A percentile compares a stretch with the other conserved stretches of the same genome.
These are phyloP conservation scores for Trissolcus basalis DNA, from an alignment of 1,140 invertebrate genomes.

Conservation along the genomic window DNA sequence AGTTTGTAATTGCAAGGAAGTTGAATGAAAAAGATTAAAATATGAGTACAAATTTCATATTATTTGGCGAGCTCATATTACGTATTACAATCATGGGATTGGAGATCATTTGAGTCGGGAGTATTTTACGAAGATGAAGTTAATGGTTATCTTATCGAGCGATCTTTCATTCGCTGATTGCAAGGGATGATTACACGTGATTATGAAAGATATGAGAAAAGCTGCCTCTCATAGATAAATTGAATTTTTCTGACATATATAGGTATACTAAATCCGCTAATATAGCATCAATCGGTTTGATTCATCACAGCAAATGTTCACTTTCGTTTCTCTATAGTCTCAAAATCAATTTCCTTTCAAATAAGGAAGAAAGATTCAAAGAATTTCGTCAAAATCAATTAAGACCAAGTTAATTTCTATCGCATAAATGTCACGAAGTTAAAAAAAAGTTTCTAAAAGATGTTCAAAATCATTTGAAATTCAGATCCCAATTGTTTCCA, in stretches of 20 bases:
- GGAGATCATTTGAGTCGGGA: conserved; percentile 38
- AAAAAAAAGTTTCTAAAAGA: too few relatives aligned
- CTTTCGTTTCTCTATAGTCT: too few relatives aligned
- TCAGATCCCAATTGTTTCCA: too few relatives aligned
- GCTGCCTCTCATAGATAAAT: conserved; percentile 35
- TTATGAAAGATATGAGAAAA: conserved; percentile 45
- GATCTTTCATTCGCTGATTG: conserved; percentile 47
- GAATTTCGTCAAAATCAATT: too few relatives aligned
- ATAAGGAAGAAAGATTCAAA: too few relatives aligned
- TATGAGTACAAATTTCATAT: conserved; percentile 52
- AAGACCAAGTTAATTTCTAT: too few relatives aligned
- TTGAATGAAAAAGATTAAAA: conserved; percentile 40
- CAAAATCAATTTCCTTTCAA: too few relatives aligned
- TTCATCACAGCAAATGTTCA: too few relatives aligned
- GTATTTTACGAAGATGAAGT: conserved; percentile 39
- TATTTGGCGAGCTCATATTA: conserved; percentile 46
- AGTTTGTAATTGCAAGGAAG: conserved; percentile 24
- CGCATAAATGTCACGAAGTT: too few relatives aligned
- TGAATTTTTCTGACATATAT: conserved; percentile 41
- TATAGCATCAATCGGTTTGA: too few relatives aligned
- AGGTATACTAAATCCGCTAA: neutral
- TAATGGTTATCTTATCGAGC: conserved; percentile 47
- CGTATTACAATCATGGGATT: conserved; percentile 46
- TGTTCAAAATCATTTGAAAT: too few relatives aligned
- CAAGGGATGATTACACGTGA: conserved; percentile 39